A percentile compares a stretch with the other conserved stretches of the same genome.
phyloP scores from a whole-genome alignment of 2,113 vertebrate species.

The Myrmecobius fasciatus region DNA sequence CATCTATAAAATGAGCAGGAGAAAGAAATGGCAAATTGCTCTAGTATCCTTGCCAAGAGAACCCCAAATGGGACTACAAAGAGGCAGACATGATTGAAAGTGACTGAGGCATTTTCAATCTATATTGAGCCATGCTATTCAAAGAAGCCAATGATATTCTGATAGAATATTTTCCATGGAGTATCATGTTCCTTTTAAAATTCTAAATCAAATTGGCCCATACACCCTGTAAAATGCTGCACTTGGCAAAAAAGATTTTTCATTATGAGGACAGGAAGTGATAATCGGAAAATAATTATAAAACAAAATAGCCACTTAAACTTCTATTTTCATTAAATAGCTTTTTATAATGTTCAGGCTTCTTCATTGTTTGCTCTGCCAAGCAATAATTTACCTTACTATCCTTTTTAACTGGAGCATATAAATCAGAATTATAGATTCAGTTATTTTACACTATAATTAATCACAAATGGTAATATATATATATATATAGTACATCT shows the following conservation, averaged over 20 bases:
- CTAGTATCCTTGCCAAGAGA: too few relatives aligned
- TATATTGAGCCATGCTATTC: not conserved
- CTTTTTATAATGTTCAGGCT: slow-evolving; percentile 42
- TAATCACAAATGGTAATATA: slow-evolving; percentile 36
- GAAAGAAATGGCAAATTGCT: too few relatives aligned
- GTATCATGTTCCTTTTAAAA: not conserved
- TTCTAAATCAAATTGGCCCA: slow-evolving; percentile 34
- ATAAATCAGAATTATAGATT: not conserved
- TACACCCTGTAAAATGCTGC: slow-evolving; percentile 20
- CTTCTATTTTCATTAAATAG: slow-evolving; percentile 36
- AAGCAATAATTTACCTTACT: not conserved
- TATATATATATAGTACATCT: too few relatives aligned
- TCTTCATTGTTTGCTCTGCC: slow-evolving; percentile 42
- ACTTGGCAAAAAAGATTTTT: slow-evolving; percentile 44
- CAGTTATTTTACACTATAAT: not conserved
- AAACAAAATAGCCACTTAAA: slow-evolving; percentile 27
- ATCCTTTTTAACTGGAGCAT: not conserved
- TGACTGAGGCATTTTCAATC: not conserved
- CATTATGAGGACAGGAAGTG: slow-evolving; percentile 49
- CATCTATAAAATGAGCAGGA: too few relatives aligned
- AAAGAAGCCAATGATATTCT: not conserved
- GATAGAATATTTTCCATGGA: not conserved
- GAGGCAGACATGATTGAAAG: too few relatives aligned
- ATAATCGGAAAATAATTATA: slow-evolving; percentile 9
- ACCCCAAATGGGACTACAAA: too few relatives aligned